These are phyloP conservation scores for Ctenomys sociabilis DNA, from an alignment of 2,113 vertebrate species.

Conservation along the genomic window DNA sequence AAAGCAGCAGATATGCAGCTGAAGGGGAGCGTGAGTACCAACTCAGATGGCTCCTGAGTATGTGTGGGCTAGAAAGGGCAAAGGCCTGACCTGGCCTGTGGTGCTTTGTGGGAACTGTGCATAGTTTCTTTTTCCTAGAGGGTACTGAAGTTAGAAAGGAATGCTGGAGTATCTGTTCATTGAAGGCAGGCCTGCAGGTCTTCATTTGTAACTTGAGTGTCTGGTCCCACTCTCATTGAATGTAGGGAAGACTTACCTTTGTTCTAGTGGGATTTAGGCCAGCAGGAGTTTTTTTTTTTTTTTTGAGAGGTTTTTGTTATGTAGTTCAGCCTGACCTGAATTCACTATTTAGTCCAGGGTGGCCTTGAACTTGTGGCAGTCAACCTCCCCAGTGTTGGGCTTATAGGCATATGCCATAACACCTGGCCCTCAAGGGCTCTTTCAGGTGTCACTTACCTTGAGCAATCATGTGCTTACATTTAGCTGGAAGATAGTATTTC, in stretches of 20 bases:
- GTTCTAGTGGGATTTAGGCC: neutral
- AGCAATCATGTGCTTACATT: neutral
- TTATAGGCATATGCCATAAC: neutral
- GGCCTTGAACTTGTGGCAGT: neutral
- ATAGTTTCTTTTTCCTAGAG: neutral
- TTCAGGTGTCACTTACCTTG: neutral
- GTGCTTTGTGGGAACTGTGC: neutral
- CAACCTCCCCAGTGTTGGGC: neutral
- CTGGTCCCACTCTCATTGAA: neutral
- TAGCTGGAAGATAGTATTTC: neutral
- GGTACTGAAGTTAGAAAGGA: neutral
- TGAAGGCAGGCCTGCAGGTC: neutral
- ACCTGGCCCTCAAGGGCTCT: neutral
- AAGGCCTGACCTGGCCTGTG: neutral
- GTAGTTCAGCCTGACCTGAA: neutral
- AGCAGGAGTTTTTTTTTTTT: neutral
- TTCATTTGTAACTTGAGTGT: neutral
- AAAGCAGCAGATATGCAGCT: neutral
- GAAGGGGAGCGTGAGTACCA: neutral
- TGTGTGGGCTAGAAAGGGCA: neutral
- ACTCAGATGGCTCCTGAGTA: neutral
- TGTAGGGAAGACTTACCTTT: neutral
- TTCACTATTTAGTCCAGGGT: neutral
- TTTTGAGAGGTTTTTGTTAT: neutral
- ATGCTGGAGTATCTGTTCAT: neutral